Evolutionary conservation across 2,113 vertebrate species (phyloP).

Genomic region (Stegastes partitus): DNA sequence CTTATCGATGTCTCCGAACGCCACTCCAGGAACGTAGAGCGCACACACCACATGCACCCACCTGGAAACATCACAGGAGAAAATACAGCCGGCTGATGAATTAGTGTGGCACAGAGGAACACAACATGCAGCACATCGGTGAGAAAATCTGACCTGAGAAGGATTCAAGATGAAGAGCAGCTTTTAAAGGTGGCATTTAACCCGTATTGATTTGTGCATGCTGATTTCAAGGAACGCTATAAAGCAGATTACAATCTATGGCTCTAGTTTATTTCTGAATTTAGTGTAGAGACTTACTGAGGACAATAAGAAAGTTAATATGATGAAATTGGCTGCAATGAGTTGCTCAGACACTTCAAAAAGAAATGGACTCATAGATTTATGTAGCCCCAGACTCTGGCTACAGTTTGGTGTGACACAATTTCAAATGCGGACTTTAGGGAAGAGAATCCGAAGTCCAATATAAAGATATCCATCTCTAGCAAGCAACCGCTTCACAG

Average conservation of each 20-base stretch:
- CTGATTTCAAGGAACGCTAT: slow-evolving; percentile 16
- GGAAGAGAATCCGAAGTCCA: slow-evolving; percentile 87
- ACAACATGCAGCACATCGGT: neutral
- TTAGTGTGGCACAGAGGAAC: neutral
- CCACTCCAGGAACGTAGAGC: slow-evolving; percentile 97
- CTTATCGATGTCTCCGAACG: slow-evolving; percentile 99
- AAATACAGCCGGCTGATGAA: neutral
- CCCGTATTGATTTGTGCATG: slow-evolving; percentile 4
- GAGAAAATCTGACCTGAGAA: neutral
- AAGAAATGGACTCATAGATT: slow-evolving; percentile 73
- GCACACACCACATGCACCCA: slow-evolving; percentile 99
- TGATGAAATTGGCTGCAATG: slow-evolving; percentile 55
- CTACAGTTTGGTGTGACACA: slow-evolving; percentile 72
- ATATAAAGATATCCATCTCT: slow-evolving; percentile 96
- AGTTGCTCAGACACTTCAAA: slow-evolving; percentile 58
- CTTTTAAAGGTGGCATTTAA: slow-evolving; percentile 33
- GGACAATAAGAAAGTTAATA: slow-evolving; percentile 60
- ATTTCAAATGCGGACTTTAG: slow-evolving; percentile 85
- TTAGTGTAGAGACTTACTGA: slow-evolving; percentile 33
- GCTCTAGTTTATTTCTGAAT: slow-evolving; percentile 36
- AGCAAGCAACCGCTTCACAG: slow-evolving; percentile 91
- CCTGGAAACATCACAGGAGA: slow-evolving; percentile 75
- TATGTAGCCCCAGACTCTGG: slow-evolving; percentile 60
- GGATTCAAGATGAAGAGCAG: neutral
- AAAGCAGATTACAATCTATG: slow-evolving; percentile 30